A percentile compares a stretch with the other conserved stretches of the same genome.
phyloP scores from a whole-genome alignment of 1,140 invertebrate species.

The Bradynema listronoti region DNA sequence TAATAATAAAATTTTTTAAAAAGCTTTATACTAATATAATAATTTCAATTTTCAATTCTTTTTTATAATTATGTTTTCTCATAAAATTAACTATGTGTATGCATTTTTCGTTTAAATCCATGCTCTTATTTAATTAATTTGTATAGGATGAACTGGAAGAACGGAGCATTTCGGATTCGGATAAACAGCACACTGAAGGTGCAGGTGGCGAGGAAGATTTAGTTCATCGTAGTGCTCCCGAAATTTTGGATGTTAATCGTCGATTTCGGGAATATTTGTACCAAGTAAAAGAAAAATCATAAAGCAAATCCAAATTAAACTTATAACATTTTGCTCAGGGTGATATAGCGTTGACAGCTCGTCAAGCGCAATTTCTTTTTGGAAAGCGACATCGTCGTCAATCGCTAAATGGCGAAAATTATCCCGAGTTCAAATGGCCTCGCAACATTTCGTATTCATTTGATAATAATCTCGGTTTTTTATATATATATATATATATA shows the following conservation, averaged over 20 bases:
- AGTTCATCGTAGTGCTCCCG: too few species aligned
- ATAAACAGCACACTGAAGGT: too few species aligned
- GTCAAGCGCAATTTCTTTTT: background rate
- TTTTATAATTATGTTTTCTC: too few species aligned
- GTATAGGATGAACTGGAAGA: too few species aligned
- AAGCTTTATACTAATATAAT: too few species aligned
- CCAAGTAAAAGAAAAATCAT: background rate
- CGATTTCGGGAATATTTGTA: slow-evolving; percentile 7
- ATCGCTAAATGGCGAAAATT: slow-evolving; percentile 5
- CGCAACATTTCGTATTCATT: background rate
- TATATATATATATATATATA: background rate
- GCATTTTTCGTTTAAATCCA: too few species aligned
- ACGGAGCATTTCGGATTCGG: too few species aligned
- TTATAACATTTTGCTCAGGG: background rate
- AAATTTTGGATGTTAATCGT: slow-evolving; percentile 8
- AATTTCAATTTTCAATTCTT: too few species aligned
- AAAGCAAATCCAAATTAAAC: background rate
- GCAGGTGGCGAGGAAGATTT: too few species aligned
- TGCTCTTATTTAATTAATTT: too few species aligned
- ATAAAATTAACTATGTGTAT: too few species aligned
- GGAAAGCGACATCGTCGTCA: background rate
- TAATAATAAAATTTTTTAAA: too few species aligned
- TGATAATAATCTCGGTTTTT: background rate
- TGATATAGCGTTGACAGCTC: slow-evolving; percentile 1
- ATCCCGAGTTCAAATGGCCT: background rate